Evolutionary conservation across 2,113 vertebrate species (phyloP).

Genomic region (Riparia riparia): DNA sequence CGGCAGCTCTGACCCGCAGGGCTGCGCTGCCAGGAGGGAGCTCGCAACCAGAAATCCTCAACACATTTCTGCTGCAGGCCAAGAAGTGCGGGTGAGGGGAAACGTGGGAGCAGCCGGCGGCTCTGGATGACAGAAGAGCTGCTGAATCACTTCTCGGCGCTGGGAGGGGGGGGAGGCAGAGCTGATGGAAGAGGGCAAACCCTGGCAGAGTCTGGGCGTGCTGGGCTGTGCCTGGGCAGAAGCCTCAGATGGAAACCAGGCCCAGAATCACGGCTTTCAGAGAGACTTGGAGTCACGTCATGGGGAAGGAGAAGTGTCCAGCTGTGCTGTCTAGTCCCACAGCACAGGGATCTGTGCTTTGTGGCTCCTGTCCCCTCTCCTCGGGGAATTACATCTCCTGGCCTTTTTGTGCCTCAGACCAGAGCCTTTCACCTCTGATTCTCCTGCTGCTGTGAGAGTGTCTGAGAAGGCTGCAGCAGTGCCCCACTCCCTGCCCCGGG

Average conservation of each 20-base stretch:
- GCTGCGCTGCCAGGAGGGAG: not conserved
- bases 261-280: not conserved
- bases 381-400: not conserved
- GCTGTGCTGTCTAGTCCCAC: fast-evolving
- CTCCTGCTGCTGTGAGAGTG: not conserved
- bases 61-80: not conserved
- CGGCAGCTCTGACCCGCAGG: not conserved
- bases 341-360: not conserved
- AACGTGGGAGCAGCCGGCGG: not conserved
- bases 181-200: not conserved
- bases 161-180: not conserved
- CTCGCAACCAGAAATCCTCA: not conserved
- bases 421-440: not conserved
- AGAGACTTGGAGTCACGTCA: not conserved
- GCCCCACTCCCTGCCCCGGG: not conserved
- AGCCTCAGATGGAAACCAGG: not conserved
- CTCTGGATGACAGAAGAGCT: not conserved
- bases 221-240: not conserved
- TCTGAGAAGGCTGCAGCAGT: not conserved
- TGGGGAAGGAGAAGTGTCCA: not conserved
- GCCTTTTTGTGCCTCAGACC: not conserved
- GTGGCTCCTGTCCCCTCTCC: not conserved
- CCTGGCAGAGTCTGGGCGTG: not conserved
- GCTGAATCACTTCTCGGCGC: not conserved
- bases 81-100: not conserved